Percentiles rank a stretch among this genome's conserved stretches.
phyloP scores from a whole-genome alignment of 2,797 vertebrate genomes.

The Strix occidentalis region DNA sequence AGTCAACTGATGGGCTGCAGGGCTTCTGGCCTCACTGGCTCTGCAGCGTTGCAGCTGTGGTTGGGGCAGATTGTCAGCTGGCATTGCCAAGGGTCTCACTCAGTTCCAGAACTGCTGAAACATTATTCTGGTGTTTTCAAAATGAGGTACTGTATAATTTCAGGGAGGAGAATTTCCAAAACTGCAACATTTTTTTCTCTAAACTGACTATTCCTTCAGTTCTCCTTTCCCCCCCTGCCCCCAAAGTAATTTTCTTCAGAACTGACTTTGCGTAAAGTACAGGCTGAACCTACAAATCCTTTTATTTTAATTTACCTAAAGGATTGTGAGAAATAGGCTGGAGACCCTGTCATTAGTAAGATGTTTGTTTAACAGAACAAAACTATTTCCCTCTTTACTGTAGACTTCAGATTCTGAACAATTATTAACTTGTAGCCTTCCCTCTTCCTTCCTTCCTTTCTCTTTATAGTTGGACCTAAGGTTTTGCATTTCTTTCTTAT shows the following conservation, averaged over 20 bases:
- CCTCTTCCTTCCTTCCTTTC: slow-evolving; percentile 60
- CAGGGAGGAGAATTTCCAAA: slow-evolving; percentile 42
- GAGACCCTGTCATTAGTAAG: slow-evolving; percentile 32
- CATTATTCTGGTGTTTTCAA: slow-evolving; percentile 4
- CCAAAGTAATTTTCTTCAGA: neutral
- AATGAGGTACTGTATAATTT: slow-evolving; percentile 25
- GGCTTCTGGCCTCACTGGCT: neutral
- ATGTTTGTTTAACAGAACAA: slow-evolving; percentile 48
- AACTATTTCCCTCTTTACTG: slow-evolving; percentile 50
- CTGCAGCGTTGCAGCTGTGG: neutral
- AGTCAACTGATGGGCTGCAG: neutral
- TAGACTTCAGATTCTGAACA: slow-evolving; percentile 47
- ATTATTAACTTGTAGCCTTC: slow-evolving; percentile 54
- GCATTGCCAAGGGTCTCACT: neutral
- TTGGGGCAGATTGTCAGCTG: neutral
- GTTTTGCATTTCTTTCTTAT: slow-evolving; percentile 32
- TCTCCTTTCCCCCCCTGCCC: neutral
- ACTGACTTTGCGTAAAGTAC: neutral
- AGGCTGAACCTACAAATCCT: neutral
- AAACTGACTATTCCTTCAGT: neutral
- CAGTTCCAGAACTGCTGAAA: slow-evolving; percentile 4
- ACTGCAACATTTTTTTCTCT: neutral
- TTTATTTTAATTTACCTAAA: neutral
- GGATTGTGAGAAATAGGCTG: slow-evolving; percentile 14
- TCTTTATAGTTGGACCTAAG: slow-evolving; percentile 18